A percentile compares a stretch with the other conserved stretches of the same genome.
phyloP scores from a whole-genome alignment of 2,888 invertebrate genomes.

The Eristalis intricaria region DNA sequence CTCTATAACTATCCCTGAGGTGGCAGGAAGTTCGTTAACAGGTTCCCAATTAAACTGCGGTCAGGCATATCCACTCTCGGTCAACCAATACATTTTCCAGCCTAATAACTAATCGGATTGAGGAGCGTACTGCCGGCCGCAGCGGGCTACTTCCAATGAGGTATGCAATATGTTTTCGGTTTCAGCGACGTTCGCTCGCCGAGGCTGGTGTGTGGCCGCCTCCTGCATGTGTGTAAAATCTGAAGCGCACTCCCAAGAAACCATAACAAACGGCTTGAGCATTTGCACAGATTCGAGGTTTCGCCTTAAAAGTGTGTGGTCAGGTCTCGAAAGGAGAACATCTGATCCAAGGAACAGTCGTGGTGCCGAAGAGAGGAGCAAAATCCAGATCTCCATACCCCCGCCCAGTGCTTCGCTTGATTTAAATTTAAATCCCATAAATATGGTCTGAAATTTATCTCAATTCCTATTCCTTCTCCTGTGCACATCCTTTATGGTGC shows the following conservation, averaged over 20 bases:
- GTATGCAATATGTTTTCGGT: not conserved
- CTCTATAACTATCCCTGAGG: not conserved
- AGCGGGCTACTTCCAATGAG: not conserved
- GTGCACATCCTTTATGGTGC: conserved; percentile 10
- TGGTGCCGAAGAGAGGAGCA: not conserved
- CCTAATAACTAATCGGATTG: conserved; percentile 68
- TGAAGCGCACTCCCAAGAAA: conserved; percentile 43
- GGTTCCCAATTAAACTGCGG: conserved; percentile 66
- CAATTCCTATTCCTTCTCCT: conserved; percentile 32
- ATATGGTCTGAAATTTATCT: conserved; percentile 57
- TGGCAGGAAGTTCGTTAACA: conserved; percentile 66
- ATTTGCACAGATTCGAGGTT: conserved; percentile 33
- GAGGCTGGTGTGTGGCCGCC: not conserved
- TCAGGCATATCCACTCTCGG: conserved; percentile 54
- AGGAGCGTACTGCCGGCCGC: conserved; percentile 42
- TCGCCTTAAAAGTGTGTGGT: conserved; percentile 30
- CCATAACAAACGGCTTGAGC: conserved; percentile 50
- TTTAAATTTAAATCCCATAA: conserved; percentile 56
- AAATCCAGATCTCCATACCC: not conserved
- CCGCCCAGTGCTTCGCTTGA: not conserved
- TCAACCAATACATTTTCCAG: conserved; percentile 65
- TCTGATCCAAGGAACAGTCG: conserved; percentile 30
- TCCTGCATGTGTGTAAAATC: not conserved
- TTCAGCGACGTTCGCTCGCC: not conserved
- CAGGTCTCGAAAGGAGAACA: conserved; percentile 16